Evolutionary conservation across 1,140 invertebrate species (phyloP), one percentile per base, ranked within the genome.

Genomic region (Heliconius hewitsoni): DNA sequence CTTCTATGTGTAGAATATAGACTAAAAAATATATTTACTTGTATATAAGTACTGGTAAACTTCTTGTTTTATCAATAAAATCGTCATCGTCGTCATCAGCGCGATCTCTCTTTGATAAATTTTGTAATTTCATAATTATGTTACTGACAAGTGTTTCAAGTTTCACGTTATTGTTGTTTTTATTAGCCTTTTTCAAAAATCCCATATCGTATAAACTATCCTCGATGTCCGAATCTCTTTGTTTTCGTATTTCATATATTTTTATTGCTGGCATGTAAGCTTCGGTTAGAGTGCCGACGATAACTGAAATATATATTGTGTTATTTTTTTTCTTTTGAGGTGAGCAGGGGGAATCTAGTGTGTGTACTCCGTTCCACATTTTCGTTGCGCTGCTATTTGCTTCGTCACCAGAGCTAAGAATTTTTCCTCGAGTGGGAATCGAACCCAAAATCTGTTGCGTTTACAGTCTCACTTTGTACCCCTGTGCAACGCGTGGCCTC

Each of bases 161-260:
- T 57, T 57, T 57, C 19, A 57, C 55, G 3, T 57, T 57, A n/a
- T n/a, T 57, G 6, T 57, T 57, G 8, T 19, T 9, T 57, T 57
- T 57, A 6, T 18, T 18, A 57, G 6, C 6, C 8, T 57, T 57
- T 57, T 57, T 57, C n/a, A 57, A 57, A 23, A n/a, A 57, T 8
- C 76, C 76, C 11, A 60, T 71, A 50, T 80, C 80, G 60, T 80
- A 80, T 34, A 82, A 80, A 18, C 76, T 23, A 23, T 72, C 27
- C 4, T 80, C 80, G 2, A 80, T 4, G 8, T 19, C 23, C 1
- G 37, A 37, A 46, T 73, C 37, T 81, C 18, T 83, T 50, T 50
- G 11, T 80, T 81, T 79, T 79, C 81, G 72, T 37, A 87, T 86
- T 82, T 87, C 83, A 77, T 74, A 87, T 52, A 85, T 50, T 79